phyloP scores from a whole-genome alignment of 2,113 vertebrate species.

The Pseudorasbora parva region DNA sequence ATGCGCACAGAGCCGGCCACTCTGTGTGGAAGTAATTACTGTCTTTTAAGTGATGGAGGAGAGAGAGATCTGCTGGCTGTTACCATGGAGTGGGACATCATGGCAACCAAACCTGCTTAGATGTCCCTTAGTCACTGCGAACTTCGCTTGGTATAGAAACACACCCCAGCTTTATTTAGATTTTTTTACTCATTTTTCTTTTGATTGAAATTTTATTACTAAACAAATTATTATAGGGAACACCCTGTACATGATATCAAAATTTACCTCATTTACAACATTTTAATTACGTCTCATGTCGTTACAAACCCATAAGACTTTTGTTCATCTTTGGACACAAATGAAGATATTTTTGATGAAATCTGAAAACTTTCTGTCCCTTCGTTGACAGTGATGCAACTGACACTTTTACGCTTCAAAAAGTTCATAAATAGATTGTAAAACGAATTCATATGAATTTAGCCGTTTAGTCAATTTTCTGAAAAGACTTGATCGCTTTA shows the following conservation, averaged over 20 bases:
- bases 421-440: too few species aligned
- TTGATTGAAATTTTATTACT: background rate
- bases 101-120: conserved; percentile 28
- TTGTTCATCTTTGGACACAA: too few species aligned
- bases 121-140: conserved; percentile 10
- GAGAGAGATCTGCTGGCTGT: conserved; percentile 44
- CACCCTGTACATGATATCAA: background rate
- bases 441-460: too few species aligned
- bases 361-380: too few species aligned
- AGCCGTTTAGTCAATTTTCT: too few species aligned
- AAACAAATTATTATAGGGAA: background rate
- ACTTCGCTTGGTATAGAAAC: background rate
- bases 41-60: conserved; percentile 29
- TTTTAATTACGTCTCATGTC: too few species aligned
- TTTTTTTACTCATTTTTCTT: background rate
- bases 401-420: too few species aligned
- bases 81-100: conserved; percentile 46
- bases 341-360: too few species aligned
- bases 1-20: conserved; percentile 16
- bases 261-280: background rate
- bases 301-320: too few species aligned
- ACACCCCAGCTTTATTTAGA: background rate
- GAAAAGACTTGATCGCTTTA: too few species aligned
- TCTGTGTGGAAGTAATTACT: conserved; percentile 50
- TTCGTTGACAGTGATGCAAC: too few species aligned